Conservation (phyloP, 2,113 vertebrate genomes). For the Saimiri boliviensis region DNA sequence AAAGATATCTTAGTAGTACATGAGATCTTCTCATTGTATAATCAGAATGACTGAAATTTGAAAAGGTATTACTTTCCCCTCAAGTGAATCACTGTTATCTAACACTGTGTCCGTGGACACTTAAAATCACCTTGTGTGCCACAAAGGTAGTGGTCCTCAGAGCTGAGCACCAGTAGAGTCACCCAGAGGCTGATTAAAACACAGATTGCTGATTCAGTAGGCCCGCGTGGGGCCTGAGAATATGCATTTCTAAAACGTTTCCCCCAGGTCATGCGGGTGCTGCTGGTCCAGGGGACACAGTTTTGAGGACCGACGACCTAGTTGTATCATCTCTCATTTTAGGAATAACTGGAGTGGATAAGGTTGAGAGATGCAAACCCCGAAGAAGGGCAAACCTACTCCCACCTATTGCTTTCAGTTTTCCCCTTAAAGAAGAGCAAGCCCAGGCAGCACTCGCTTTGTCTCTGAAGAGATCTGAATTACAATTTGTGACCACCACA, state of each 20-base stretch:
- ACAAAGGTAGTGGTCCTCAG: rapidly evolving
- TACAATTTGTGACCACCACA: background rate
- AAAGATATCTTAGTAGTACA: background rate
- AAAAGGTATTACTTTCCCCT: background rate
- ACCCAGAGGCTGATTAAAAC: background rate
- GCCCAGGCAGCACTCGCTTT: background rate
- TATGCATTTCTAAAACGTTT: background rate
- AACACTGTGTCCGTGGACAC: background rate
- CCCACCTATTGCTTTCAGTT: background rate
- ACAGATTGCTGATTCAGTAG: background rate
- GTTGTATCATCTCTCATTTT: background rate
- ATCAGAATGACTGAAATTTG: background rate
- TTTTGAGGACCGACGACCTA: background rate
- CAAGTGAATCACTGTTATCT: background rate
- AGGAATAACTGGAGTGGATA: background rate
- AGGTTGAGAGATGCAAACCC: background rate
- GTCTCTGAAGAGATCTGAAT: background rate
- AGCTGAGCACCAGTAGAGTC: background rate
- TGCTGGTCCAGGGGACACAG: background rate
- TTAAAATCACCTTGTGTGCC: background rate
- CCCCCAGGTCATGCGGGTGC: background rate
- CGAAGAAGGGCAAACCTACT: background rate
- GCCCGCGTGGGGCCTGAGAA: background rate
- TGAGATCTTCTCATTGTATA: background rate
- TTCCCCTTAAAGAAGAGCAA: background rate